phyloP scores from a whole-genome alignment of 2,888 invertebrate species.

The Hirtodrosophila cameraria region DNA sequence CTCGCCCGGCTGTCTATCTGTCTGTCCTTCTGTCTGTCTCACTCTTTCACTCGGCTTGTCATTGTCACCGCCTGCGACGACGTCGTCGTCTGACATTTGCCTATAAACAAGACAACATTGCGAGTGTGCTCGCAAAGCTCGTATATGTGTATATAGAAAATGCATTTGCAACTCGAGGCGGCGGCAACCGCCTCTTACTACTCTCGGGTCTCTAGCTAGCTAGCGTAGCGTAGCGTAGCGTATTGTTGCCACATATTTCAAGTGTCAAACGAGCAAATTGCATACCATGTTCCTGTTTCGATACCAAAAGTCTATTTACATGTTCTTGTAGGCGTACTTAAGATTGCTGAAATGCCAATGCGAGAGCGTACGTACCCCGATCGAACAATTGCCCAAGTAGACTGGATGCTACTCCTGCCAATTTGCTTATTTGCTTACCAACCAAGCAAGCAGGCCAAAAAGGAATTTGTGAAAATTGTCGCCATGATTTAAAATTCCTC shows the following conservation, averaged over 20 bases:
- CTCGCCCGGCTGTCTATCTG: constrained; percentile 22
- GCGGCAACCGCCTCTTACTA: constrained; percentile 18
- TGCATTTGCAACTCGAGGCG: constrained; percentile 47
- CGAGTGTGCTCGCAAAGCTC: constrained; percentile 23
- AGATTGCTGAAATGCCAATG: constrained; percentile 81
- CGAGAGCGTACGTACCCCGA: too few relatives aligned
- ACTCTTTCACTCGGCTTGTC: constrained; percentile 45
- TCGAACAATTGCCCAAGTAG: constrained; percentile 50
- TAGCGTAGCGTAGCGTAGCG: constrained; percentile 15
- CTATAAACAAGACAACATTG: constrained; percentile 62
- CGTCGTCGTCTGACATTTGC: constrained; percentile 64
- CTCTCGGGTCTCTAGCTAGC: too few relatives aligned
- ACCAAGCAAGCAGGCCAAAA: constrained; percentile 16
- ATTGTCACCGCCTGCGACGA: constrained; percentile 68
- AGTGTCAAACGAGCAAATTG: constrained; percentile 83
- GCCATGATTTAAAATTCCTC: constrained; percentile 77
- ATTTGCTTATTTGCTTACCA: constrained; percentile 73
- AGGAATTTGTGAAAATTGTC: constrained; percentile 81
- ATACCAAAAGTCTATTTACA: constrained; percentile 82
- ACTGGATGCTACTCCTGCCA: constrained; percentile 46
- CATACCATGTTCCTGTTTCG: constrained; percentile 79
- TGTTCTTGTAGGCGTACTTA: constrained; percentile 83
- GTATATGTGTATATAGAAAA: constrained; percentile 54
- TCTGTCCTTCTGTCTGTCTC: neutral
- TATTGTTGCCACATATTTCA: constrained; percentile 81